Percentiles rank a stretch among this genome's conserved stretches.
Evolutionary conservation across 2,797 vertebrate genomes (phyloP).

Genomic region (Acanthiza pusilla): DNA sequence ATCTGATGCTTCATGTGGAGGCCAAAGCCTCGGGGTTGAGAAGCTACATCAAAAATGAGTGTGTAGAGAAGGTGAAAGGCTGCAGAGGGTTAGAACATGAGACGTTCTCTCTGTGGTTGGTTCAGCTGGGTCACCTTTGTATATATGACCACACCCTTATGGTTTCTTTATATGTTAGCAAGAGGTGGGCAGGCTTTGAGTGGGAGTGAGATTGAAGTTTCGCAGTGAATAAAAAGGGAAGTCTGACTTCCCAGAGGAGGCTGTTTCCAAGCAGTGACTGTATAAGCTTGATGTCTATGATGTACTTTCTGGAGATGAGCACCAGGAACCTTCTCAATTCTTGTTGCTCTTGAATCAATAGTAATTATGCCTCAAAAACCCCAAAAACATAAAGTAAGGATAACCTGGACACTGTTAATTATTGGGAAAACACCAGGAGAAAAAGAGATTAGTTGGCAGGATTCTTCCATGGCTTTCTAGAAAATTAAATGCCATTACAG

Average conservation of each 20-base stretch:
- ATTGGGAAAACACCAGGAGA: background rate
- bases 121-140: background rate
- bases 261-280: background rate
- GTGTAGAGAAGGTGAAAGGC: background rate
- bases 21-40: background rate
- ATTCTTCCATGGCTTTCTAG: background rate
- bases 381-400: background rate
- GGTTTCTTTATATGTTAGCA: background rate
- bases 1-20: background rate
- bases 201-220: background rate
- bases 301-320: background rate
- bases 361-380: background rate
- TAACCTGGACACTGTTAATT: background rate
- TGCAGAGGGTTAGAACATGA: background rate
- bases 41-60: background rate
- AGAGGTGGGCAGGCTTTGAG: background rate
- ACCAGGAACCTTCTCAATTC: background rate
- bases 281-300: background rate
- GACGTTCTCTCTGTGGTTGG: background rate
- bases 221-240: background rate
- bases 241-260: background rate
- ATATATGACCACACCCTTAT: background rate
- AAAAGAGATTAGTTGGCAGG: background rate
- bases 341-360: background rate
- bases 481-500: background rate